Evolutionary conservation across 1,140 invertebrate species (phyloP).

Genomic region (Cotesia glomerata): DNA sequence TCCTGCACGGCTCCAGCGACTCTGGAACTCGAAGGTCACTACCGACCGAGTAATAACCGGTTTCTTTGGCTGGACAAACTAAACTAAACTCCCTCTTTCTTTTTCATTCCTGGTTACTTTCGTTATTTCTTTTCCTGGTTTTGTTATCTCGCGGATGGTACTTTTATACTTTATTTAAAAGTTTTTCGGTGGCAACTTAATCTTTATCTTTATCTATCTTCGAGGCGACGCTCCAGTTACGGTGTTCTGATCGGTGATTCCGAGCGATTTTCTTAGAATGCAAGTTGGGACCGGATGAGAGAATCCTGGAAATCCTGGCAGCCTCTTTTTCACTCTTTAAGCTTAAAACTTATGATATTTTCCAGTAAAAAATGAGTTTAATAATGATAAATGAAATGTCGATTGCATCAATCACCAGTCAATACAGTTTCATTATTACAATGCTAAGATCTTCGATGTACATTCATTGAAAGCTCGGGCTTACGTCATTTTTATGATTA

Average conservation of each 20-base stretch:
- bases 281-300: not conserved
- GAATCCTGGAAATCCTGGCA: conserved; percentile 8
- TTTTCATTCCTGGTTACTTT: not conserved
- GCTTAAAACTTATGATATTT: not conserved
- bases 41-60: conserved; percentile 61
- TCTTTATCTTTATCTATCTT: conserved; percentile 8
- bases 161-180: no score
- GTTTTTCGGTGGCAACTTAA: no score
- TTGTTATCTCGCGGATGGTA: not conserved
- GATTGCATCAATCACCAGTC: no score
- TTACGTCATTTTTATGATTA: no score
- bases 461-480: no score
- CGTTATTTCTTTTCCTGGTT: not conserved
- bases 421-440: no score
- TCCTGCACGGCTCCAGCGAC: conserved; percentile 33
- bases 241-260: not conserved
- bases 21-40: conserved; percentile 60
- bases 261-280: not conserved
- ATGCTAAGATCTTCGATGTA: no score
- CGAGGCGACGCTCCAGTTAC: not conserved
- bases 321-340: not conserved
- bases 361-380: not conserved
- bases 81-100: conserved; percentile 6
- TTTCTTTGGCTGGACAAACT: conserved; percentile 44
- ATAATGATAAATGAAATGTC: not conserved